These are phyloP conservation scores for Trichonephila inaurata DNA, from an alignment of 1,140 invertebrate genomes.

Conservation along the genomic window DNA sequence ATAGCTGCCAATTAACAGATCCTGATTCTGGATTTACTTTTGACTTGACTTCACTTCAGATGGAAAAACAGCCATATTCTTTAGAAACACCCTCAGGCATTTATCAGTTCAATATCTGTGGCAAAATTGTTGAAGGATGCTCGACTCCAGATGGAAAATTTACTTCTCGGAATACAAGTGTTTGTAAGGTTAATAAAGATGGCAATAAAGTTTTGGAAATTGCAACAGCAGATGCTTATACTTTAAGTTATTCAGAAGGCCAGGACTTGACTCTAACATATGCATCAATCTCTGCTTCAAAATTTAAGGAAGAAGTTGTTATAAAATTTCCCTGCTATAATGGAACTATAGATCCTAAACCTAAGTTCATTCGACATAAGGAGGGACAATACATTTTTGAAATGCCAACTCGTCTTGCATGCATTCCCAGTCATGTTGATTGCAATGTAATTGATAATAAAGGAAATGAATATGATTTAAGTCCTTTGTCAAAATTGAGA, in stretches of 20 bases:
- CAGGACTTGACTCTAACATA: constrained; percentile 61
- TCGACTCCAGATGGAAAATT: neutral
- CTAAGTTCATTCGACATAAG: constrained; percentile 45
- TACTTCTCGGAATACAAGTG: constrained; percentile 53
- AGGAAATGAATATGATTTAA: constrained; percentile 75
- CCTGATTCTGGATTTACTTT: constrained; percentile 78
- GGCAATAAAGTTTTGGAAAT: constrained; percentile 3
- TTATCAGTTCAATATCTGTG: constrained; percentile 72
- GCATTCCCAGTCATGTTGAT: constrained; percentile 74
- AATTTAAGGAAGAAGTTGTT: neutral
- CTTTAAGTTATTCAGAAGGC: constrained; percentile 42
- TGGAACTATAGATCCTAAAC: constrained; percentile 25
- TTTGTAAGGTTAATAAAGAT: constrained; percentile 45
- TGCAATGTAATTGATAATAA: constrained; percentile 54
- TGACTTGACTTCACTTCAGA: constrained; percentile 33
- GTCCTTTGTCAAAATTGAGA: constrained; percentile 1
- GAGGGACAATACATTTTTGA: constrained; percentile 78
- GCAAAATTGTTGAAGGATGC: constrained; percentile 37
- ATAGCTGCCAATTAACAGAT: constrained; percentile 79
- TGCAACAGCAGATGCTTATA: constrained; percentile 33
- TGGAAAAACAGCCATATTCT: constrained; percentile 38
- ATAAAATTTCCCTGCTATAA: constrained; percentile 62
- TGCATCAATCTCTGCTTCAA: constrained; percentile 2
- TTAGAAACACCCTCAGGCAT: constrained; percentile 16
- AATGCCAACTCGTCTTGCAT: constrained; percentile 80